A percentile compares a stretch with the other conserved stretches of the same genome.
Conservation (phyloP, 2,113 vertebrate genomes). For the Galbula dea region DNA sequence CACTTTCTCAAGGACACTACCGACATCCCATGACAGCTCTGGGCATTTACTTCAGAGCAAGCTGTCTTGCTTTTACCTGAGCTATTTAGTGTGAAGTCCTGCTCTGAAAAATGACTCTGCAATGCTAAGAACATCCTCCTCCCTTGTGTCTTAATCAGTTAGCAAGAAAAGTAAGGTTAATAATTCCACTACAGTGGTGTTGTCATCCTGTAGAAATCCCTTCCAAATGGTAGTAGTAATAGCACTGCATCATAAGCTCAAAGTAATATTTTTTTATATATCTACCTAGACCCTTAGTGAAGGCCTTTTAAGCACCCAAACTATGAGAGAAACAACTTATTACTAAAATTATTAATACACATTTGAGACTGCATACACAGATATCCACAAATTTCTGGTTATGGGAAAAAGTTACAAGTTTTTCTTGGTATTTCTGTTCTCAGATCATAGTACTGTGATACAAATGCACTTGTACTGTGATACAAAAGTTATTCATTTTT, state of each 20-base stretch:
- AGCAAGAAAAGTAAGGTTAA: constrained; percentile 3
- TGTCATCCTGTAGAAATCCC: not conserved
- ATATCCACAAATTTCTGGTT: not conserved
- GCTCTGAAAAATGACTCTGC: constrained; percentile 27
- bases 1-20: constrained; percentile 34
- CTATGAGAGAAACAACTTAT: not conserved
- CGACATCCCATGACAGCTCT: not conserved
- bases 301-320: not conserved
- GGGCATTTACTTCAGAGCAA: constrained; percentile 2
- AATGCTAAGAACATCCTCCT: not conserved
- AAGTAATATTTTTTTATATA: not conserved
- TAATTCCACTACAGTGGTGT: not conserved
- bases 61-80: not conserved
- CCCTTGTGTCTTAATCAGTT: constrained; percentile 26
- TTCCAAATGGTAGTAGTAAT: not conserved
- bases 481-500: not conserved
- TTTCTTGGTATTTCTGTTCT: not conserved
- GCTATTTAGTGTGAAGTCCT: not conserved
- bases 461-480: not conserved
- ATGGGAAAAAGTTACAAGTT: not conserved
- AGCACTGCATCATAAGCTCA: not conserved
- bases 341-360: not conserved
- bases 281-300: not conserved
- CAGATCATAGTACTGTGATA: not conserved
- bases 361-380: not conserved